Base-by-base conservation (phyloP, 2,113 vertebrate species). In the Trichomycterus rosablanca region DNA sequence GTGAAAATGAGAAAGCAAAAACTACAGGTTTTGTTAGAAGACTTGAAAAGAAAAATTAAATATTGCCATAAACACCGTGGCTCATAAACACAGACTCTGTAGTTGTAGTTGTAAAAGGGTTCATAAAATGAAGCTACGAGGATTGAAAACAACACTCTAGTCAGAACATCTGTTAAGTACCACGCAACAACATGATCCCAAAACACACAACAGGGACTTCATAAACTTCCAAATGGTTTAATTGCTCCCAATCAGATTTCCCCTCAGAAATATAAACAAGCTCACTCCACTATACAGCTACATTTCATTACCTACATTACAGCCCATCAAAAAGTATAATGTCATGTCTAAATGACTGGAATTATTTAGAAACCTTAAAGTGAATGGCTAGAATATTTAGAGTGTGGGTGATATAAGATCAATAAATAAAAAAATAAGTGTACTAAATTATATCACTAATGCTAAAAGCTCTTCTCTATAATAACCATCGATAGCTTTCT, bases 131-230 rank as follows among this genome's bases (percentile, higher is more conserved):
- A 55, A 34, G 34, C 51, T 56, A 48, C 39, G 37, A 61, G 69
- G 45, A 45, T 20, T 39, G 52, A 32, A 66, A 68, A 71, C 32
- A 63, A 51, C 59, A 67, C 70, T 72, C 70, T 67, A 57, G 70
- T 67, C 70, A 63, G 64, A 72, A 72, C 70, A 72, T 72, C 70
- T 72, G 70, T 59, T 67, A 72, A 71, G 63, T 71, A 44, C 42
- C 58, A 72, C 32, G 46, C 59, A 72, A 67, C 54, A 60, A 64
- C 54, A 66, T 37, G 65, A 72, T 68, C 49, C 65, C 57, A 52
- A 59, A 72, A 64, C 61, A 72, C 70, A 59, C 65, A 68, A 53
- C 54, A 55, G 70, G 59, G 65, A 72, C 48, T 59, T 45, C 40
- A 63, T 63, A 72, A 67, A 72, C 48, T 63, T 67, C 61, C 54